phyloP scores from a whole-genome alignment of 2,797 vertebrate genomes.

The Mormyrus proboscirostris region DNA sequence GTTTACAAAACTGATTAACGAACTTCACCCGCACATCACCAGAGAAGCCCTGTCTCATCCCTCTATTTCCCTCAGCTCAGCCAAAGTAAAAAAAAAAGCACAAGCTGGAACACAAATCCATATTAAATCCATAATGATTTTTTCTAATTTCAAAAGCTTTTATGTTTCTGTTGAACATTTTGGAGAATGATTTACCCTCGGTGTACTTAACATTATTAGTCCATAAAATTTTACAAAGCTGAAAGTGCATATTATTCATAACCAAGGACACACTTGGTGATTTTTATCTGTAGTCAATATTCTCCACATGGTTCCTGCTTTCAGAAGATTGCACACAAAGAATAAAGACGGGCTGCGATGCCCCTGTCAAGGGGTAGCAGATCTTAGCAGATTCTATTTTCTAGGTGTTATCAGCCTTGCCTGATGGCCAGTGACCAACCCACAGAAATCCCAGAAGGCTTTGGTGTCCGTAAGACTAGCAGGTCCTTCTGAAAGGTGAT shows the following conservation, averaged over 20 bases:
- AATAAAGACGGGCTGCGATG: not conserved
- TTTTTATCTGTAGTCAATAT: slow-evolving; percentile 28
- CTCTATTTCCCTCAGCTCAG: not conserved
- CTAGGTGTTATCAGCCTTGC: not conserved
- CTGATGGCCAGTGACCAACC: not conserved
- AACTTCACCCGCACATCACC: slow-evolving; percentile 8
- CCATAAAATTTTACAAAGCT: slow-evolving; percentile 6
- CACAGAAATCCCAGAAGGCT: slow-evolving; percentile 14
- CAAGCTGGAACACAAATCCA: slow-evolving; percentile 5
- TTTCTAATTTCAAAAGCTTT: not conserved
- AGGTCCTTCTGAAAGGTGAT: not conserved
- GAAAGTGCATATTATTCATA: not conserved
- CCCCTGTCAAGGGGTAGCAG: not conserved
- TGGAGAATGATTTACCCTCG: not conserved
- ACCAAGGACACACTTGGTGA: not conserved
- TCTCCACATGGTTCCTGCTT: slow-evolving; percentile 13
- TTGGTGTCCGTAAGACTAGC: not conserved
- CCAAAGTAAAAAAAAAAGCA: slow-evolving; percentile 5
- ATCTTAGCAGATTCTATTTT: not conserved
- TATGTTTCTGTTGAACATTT: not conserved
- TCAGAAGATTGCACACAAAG: slow-evolving; percentile 2
- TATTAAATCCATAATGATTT: not conserved
- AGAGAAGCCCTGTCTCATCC: not conserved
- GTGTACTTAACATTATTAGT: not conserved
- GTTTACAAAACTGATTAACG: slow-evolving; percentile 19